These are phyloP conservation scores for Calliphora vomitoria DNA, from an alignment of 2,888 invertebrate genomes.

Conservation along the genomic window DNA sequence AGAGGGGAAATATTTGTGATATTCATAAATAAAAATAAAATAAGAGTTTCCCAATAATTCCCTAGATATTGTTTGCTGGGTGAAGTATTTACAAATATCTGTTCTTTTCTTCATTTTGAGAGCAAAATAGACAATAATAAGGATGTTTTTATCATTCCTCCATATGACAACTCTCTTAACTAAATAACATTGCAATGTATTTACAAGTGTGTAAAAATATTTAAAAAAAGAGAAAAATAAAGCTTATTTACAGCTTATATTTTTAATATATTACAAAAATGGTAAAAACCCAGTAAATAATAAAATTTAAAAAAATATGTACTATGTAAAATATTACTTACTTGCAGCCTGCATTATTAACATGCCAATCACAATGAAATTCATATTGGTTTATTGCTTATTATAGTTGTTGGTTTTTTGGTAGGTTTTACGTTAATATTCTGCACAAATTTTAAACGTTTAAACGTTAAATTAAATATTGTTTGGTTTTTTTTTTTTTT, in stretches of 20 bases:
- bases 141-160: neutral
- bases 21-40: no score
- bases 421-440: neutral
- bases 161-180: neutral
- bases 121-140: neutral
- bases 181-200: neutral
- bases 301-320: slow-evolving; percentile 1
- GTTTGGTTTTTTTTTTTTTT: slow-evolving; percentile 7
- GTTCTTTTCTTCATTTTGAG: no score
- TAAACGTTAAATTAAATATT: slow-evolving; percentile 30
- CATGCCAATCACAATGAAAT: slow-evolving; percentile 82
- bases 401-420: neutral
- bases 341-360: slow-evolving; percentile 83
- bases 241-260: slow-evolving; percentile 33
- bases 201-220: neutral
- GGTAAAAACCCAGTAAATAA: slow-evolving; percentile 23
- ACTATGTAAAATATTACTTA: slow-evolving; percentile 75
- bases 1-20: no score
- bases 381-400: slow-evolving; percentile 77
- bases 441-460: slow-evolving; percentile 34
- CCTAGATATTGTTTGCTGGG: no score
- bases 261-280: neutral
- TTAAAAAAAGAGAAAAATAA: slow-evolving; percentile 8
- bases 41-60: no score
- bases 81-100: no score